These are phyloP conservation scores for Micromys minutus DNA, from an alignment of 2,113 vertebrate genomes.

Conservation along the genomic window DNA sequence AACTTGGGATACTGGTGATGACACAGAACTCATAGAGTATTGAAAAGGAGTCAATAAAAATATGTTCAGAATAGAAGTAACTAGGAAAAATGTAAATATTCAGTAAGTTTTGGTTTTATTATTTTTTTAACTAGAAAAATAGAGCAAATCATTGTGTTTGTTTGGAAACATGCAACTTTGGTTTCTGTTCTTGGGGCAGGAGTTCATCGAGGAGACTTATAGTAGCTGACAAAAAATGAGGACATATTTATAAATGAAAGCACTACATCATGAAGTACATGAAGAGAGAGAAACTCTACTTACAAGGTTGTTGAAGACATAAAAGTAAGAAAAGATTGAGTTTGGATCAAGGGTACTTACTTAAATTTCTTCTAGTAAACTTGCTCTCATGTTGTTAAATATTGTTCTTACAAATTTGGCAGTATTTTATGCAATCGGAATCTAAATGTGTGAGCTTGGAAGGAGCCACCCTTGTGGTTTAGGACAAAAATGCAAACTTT, in stretches of 20 bases:
- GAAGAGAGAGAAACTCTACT: neutral
- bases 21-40: neutral
- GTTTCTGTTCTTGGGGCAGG: neutral
- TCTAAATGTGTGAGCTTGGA: neutral
- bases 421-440: neutral
- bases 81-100: slow-evolving; percentile 8
- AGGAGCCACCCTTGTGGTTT: neutral
- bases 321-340: neutral
- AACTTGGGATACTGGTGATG: neutral
- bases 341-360: neutral
- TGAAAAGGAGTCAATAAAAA: slow-evolving; percentile 45
- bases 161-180: slow-evolving; percentile 8
- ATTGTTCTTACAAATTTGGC: neutral
- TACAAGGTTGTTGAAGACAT: neutral
- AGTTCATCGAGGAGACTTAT: neutral
- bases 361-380: neutral
- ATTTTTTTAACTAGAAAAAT: slow-evolving; percentile 3
- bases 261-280: neutral
- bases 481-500: neutral
- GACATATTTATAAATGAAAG: slow-evolving; percentile 6
- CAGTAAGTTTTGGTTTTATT: neutral
- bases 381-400: neutral
- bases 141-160: neutral
- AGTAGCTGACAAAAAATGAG: neutral
- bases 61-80: neutral